These are phyloP conservation scores for Sthenelais limicola DNA, from an alignment of 2,888 invertebrate species.

Conservation along the genomic window DNA sequence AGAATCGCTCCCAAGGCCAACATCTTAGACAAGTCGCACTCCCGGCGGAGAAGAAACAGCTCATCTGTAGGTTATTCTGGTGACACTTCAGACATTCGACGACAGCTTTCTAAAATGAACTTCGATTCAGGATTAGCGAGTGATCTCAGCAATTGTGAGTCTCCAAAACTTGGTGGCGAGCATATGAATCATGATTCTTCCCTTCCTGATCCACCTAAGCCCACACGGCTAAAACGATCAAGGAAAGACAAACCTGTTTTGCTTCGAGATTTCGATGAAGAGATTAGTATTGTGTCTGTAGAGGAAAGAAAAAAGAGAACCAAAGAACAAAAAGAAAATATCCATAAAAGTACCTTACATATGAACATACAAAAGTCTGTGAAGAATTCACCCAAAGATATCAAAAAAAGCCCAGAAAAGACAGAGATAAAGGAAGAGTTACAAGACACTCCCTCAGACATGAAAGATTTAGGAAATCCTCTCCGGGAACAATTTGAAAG, in stretches of 20 bases:
- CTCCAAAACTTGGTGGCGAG: too few relatives aligned
- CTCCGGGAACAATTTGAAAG: too few relatives aligned
- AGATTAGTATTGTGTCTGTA: conserved; percentile 1
- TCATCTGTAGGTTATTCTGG: background rate
- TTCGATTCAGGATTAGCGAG: conserved; percentile 31
- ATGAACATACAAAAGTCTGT: too few relatives aligned
- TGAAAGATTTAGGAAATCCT: background rate
- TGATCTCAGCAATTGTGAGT: conserved; percentile 1
- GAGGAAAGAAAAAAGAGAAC: background rate
- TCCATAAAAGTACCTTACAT: too few relatives aligned
- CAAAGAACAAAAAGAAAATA: too few relatives aligned
- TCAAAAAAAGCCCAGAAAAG: conserved; percentile 3
- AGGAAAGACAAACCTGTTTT: conserved; percentile 32
- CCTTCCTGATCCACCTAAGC: background rate
- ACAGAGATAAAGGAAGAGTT: too few relatives aligned
- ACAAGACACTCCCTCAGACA: too few relatives aligned
- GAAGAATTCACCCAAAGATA: background rate
- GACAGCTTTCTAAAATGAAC: conserved; percentile 43
- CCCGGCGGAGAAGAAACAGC: background rate
- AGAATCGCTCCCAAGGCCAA: conserved; percentile 38
- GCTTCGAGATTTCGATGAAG: conserved; percentile 24
- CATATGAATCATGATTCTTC: too few relatives aligned
- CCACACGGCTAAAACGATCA: conserved; percentile 8
- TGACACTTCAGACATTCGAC: conserved; percentile 41
- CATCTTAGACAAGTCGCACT: conserved; percentile 18